Percentiles rank a stretch among this genome's conserved stretches.
Evolutionary conservation across 2,888 invertebrate genomes (phyloP).

Genomic region (Nemotelus pantherinus): DNA sequence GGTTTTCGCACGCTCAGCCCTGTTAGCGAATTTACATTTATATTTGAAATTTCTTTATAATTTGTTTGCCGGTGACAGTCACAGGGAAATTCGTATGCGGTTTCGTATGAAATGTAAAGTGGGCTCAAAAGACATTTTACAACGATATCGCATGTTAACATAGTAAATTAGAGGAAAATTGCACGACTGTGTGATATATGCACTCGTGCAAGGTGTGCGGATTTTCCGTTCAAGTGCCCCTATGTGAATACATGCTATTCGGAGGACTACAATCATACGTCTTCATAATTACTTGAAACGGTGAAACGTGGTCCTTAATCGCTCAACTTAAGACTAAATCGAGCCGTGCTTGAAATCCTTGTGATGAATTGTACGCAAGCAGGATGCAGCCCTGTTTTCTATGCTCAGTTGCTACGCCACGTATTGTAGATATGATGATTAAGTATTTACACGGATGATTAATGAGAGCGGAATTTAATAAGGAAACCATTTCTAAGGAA

Average conservation of each 20-base stretch:
- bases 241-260: neutral
- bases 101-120: slow-evolving; percentile 9
- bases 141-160: slow-evolving; percentile 26
- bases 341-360: slow-evolving; percentile 1
- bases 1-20: neutral
- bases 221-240: slow-evolving; percentile 17
- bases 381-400: slow-evolving; percentile 26
- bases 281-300: slow-evolving; percentile 39
- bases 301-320: slow-evolving; percentile 29
- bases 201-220: slow-evolving; percentile 20
- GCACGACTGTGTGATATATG: slow-evolving; percentile 25
- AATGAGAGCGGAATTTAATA: slow-evolving; percentile 33
- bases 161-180: slow-evolving; percentile 35
- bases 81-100: slow-evolving; percentile 24
- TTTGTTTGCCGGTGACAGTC: slow-evolving; percentile 32
- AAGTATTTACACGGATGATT: slow-evolving; percentile 38
- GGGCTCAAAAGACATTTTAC: slow-evolving; percentile 29
- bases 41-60: slow-evolving; percentile 9
- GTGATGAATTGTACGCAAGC: slow-evolving; percentile 18
- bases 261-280: slow-evolving; percentile 11
- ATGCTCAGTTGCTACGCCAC: slow-evolving; percentile 1
- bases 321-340: slow-evolving; percentile 21
- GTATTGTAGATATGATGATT: slow-evolving; percentile 31
- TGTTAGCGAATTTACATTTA: neutral
- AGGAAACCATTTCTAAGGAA: slow-evolving; percentile 37